A percentile compares a stretch with the other conserved stretches of the same genome.
Conservation (phyloP, 2,888 invertebrate species). For the Hydraecia micacea region DNA sequence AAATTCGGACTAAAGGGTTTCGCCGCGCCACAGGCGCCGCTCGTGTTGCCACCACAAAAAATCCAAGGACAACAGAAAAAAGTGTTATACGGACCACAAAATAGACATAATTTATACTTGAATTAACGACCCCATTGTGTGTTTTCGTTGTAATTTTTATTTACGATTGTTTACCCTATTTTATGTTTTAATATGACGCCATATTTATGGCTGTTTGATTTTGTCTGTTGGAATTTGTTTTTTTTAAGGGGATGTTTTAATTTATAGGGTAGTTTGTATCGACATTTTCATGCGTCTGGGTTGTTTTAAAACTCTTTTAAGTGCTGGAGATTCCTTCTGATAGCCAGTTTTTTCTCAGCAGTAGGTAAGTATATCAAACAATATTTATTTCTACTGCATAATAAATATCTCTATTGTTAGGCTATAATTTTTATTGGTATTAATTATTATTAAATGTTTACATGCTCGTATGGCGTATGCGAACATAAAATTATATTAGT, state of each 20-base stretch:
- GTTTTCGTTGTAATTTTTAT: slow-evolving; percentile 88
- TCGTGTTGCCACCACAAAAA: slow-evolving; percentile 82
- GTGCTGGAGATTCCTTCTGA: slow-evolving; percentile 54
- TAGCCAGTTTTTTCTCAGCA: slow-evolving; percentile 33
- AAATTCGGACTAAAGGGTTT: slow-evolving; percentile 85
- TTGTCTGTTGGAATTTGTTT: slow-evolving; percentile 78
- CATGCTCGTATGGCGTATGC: not conserved
- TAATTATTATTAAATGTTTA: slow-evolving; percentile 28
- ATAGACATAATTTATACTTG: slow-evolving; percentile 88
- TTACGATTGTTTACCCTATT: slow-evolving; percentile 90
- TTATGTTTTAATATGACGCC: slow-evolving; percentile 89
- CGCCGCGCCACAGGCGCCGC: slow-evolving; percentile 87
- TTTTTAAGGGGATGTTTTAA: slow-evolving; percentile 79
- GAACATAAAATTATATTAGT: slow-evolving; percentile 32
- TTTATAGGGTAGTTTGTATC: slow-evolving; percentile 82
- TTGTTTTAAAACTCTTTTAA: slow-evolving; percentile 65
- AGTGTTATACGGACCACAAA: slow-evolving; percentile 87
- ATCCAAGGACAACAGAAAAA: slow-evolving; percentile 80
- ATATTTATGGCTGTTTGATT: slow-evolving; percentile 85
- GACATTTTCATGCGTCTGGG: slow-evolving; percentile 77
- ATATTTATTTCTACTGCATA: slow-evolving; percentile 52
- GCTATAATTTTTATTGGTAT: slow-evolving; percentile 22
- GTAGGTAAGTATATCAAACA: slow-evolving; percentile 59
- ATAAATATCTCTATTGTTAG: slow-evolving; percentile 65
- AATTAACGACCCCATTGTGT: slow-evolving; percentile 88